Conservation (phyloP, 2,888 invertebrate genomes). For the Labia minor region DNA sequence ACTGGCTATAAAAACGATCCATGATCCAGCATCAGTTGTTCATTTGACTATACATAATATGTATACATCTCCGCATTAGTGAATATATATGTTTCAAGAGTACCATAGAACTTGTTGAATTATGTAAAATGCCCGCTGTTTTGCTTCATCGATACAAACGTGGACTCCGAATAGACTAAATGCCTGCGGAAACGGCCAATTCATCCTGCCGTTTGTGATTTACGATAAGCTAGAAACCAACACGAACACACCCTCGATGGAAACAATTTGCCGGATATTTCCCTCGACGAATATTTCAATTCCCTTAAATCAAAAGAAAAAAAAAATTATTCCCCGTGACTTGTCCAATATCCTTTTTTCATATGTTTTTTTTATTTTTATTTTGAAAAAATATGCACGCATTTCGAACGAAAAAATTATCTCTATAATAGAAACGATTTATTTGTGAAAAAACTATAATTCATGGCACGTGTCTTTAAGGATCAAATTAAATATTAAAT, state of each 20-base stretch:
- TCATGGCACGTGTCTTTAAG: too few species aligned
- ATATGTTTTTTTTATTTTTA: too few species aligned
- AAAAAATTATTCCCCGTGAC: too few species aligned
- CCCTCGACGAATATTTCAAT: not conserved
- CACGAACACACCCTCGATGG: not conserved
- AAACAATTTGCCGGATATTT: constrained; percentile 1
- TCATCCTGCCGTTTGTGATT: not conserved
- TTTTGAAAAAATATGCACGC: too few species aligned
- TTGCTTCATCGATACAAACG: constrained; percentile 2
- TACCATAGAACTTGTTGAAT: constrained; percentile 8
- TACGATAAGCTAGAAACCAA: not conserved
- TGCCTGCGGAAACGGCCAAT: constrained; percentile 3
- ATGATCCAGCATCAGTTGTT: not conserved
- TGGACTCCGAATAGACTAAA: not conserved
- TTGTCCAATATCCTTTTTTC: too few species aligned
- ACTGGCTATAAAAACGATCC: not conserved
- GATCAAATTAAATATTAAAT: too few species aligned
- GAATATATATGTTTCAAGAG: not conserved
- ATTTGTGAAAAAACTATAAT: too few species aligned
- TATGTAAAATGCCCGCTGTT: constrained; percentile 7
- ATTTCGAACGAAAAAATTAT: too few species aligned
- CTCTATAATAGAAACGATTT: too few species aligned
- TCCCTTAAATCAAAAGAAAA: not conserved
- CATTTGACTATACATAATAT: not conserved
- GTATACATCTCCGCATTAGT: not conserved